Conservation (phyloP, 2,113 vertebrate genomes). For the Ophiodon elongatus region DNA sequence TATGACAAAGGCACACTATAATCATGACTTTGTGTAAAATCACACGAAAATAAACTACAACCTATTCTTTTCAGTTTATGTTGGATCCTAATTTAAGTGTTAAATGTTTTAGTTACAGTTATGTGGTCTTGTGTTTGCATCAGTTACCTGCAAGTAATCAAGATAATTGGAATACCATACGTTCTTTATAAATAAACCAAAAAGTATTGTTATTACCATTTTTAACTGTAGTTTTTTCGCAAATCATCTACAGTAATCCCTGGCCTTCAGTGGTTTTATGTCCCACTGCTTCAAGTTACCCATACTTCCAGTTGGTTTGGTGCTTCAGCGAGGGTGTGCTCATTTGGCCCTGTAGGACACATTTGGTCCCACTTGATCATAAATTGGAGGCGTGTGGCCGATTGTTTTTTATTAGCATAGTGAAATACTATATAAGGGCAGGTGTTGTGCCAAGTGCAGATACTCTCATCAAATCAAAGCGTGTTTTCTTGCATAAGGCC, state of each 20-base stretch:
- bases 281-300: background rate
- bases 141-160: background rate
- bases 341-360: background rate
- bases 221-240: background rate
- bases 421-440: background rate
- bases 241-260: background rate
- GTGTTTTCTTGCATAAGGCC: too few relatives aligned
- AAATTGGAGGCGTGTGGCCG: too few relatives aligned
- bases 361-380: background rate
- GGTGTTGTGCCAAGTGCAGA: too few relatives aligned
- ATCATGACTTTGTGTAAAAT: slow-evolving; percentile 19
- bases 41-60: background rate
- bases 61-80: background rate
- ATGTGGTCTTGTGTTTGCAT: background rate
- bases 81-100: background rate
- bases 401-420: background rate
- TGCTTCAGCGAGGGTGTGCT: background rate
- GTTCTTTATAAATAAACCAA: background rate
- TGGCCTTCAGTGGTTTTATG: background rate
- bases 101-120: background rate
- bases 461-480: too few relatives aligned
- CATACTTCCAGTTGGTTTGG: background rate
- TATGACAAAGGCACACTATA: background rate
- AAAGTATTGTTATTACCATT: background rate
- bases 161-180: background rate